Conservation (phyloP, 1,140 invertebrate species). For the Aphidius gifuensis region DNA sequence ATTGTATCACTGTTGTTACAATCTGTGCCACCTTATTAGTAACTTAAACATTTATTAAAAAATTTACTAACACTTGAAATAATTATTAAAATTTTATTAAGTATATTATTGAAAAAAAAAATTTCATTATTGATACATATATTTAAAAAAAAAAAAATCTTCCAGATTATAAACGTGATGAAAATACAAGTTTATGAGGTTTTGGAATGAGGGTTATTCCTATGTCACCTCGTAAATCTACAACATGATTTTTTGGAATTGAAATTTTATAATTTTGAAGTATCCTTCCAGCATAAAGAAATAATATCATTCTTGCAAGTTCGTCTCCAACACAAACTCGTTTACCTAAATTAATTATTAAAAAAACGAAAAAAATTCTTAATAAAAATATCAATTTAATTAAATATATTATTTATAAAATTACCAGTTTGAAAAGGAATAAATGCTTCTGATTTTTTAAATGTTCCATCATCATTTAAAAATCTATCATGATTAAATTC, state of each 20-base stretch:
- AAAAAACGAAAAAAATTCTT: slow-evolving; percentile 22
- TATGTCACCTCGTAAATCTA: slow-evolving; percentile 62
- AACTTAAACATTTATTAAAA: slow-evolving; percentile 5
- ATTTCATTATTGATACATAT: too few relatives aligned
- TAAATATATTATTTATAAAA: slow-evolving; percentile 26
- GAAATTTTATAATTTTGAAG: slow-evolving; percentile 62
- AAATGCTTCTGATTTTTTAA: slow-evolving; percentile 67
- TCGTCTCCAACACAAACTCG: slow-evolving; percentile 84
- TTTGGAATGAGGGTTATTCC: slow-evolving; percentile 73
- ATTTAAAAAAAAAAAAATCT: too few relatives aligned
- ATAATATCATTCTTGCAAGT: slow-evolving; percentile 72
- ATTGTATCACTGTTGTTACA: too few relatives aligned
- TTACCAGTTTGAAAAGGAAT: slow-evolving; percentile 81
- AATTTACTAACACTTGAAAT: too few relatives aligned
- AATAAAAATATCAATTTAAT: slow-evolving; percentile 7
- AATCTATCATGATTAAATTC: slow-evolving; percentile 73
- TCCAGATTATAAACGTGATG: slow-evolving; percentile 24
- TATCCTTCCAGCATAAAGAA: slow-evolving; percentile 64
- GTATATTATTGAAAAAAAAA: slow-evolving; percentile 1
- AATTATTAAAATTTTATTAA: too few relatives aligned
- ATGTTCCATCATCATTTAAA: slow-evolving; percentile 62
- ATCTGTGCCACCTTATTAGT: too few relatives aligned
- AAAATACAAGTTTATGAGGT: slow-evolving; percentile 54
- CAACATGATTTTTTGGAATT: slow-evolving; percentile 38
- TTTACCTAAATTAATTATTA: slow-evolving; percentile 63